Conservation (phyloP, 2,888 invertebrate species). For the Drosophila imparisetae region DNA sequence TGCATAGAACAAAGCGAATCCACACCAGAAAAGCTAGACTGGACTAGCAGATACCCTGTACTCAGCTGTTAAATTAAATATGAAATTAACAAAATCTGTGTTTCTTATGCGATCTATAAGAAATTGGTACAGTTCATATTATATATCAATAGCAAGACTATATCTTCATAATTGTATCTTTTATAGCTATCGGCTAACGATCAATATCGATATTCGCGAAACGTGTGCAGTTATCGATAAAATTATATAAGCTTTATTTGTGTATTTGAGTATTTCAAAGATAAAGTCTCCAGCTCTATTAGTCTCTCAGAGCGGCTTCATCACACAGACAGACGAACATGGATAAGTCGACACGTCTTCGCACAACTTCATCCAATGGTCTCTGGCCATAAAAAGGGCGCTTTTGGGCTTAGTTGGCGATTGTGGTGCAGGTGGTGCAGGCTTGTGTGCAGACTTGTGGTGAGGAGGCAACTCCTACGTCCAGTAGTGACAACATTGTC, state of each 20-base stretch:
- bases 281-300: no score
- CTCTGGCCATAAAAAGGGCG: constrained; percentile 5
- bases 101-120: neutral
- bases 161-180: neutral
- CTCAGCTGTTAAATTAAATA: neutral
- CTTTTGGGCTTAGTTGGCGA: constrained; percentile 12
- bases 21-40: constrained; percentile 12
- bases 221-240: rapidly evolving
- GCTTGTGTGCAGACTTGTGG: neutral
- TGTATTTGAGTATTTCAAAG: neutral
- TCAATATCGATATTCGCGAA: no score
- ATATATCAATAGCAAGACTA: neutral
- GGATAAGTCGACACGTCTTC: neutral
- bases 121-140: neutral
- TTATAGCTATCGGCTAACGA: neutral
- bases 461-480: neutral
- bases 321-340: neutral
- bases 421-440: constrained; percentile 23
- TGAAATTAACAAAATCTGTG: neutral
- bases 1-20: constrained; percentile 11
- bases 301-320: no score
- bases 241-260: neutral
- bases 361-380: neutral
- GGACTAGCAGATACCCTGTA: neutral
- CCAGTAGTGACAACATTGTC: constrained; percentile 45